Conservation (phyloP, 2,888 invertebrate species). For the Dione vanillae region DNA sequence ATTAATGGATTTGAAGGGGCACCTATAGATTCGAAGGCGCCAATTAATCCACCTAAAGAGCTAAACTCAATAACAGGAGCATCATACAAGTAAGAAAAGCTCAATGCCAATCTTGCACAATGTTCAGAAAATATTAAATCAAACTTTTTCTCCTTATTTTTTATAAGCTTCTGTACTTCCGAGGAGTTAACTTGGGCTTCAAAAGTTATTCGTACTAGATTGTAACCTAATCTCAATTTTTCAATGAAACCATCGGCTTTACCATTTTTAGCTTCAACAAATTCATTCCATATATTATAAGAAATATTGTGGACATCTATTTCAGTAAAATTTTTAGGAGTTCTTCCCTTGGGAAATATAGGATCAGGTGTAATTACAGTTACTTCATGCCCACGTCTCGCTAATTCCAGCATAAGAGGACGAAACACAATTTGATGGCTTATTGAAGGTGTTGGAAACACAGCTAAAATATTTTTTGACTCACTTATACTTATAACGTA, state of each 20-base stretch:
- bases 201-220: slow-evolving; percentile 36
- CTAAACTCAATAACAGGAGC: slow-evolving; percentile 61
- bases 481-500: slow-evolving; percentile 16
- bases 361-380: slow-evolving; percentile 64
- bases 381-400: slow-evolving; percentile 64
- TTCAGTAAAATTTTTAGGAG: slow-evolving; percentile 59
- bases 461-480: slow-evolving; percentile 58
- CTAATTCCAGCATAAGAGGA: slow-evolving; percentile 60
- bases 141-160: slow-evolving; percentile 47
- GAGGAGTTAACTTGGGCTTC: slow-evolving; percentile 44
- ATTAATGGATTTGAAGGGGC: slow-evolving; percentile 54
- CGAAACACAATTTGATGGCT: slow-evolving; percentile 60
- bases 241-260: slow-evolving; percentile 33
- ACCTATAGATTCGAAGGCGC: slow-evolving; percentile 51
- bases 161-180: slow-evolving; percentile 45
- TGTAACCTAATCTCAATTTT: slow-evolving; percentile 34
- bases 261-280: slow-evolving; percentile 35
- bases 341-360: slow-evolving; percentile 54
- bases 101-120: slow-evolving; percentile 49
- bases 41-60: slow-evolving; percentile 53
- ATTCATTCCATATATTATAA: slow-evolving; percentile 51
- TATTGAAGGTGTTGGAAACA: slow-evolving; percentile 62
- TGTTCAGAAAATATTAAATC: slow-evolving; percentile 62
- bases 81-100: slow-evolving; percentile 55
- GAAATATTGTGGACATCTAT: slow-evolving; percentile 61